Conservation (phyloP, 2,113 vertebrate genomes). For the Miniopterus natalensis region DNA sequence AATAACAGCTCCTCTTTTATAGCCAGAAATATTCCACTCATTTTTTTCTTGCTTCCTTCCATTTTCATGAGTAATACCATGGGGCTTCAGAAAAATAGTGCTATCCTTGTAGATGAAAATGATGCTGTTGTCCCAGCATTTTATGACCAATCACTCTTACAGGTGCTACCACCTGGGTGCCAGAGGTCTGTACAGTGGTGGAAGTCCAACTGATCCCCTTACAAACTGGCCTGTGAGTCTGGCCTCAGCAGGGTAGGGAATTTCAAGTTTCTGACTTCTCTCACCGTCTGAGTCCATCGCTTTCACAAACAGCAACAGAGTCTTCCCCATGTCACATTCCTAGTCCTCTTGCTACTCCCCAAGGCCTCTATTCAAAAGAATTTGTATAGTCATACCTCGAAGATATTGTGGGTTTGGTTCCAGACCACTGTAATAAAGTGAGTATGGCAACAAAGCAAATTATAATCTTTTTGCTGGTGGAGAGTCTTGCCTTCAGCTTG, state of each 20-base stretch:
- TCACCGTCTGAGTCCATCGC: background rate
- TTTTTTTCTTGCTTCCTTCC: conserved; percentile 55
- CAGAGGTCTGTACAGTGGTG: background rate
- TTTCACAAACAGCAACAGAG: background rate
- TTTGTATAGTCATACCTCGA: background rate
- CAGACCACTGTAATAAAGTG: background rate
- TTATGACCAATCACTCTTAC: background rate
- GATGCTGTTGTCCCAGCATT: background rate
- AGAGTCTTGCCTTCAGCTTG: background rate
- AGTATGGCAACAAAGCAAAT: background rate
- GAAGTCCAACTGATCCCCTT: conserved; percentile 15
- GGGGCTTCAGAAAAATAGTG: conserved; percentile 20
- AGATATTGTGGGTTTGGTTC: background rate
- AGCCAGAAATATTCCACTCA: conserved; percentile 30
- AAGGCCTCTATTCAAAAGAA: background rate
- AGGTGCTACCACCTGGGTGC: background rate
- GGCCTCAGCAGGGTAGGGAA: background rate
- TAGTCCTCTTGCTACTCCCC: background rate
- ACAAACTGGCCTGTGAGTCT: conserved; percentile 22
- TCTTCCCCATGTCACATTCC: background rate
- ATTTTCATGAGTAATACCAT: conserved; percentile 52
- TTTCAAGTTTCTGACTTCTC: conserved; percentile 1
- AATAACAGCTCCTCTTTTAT: conserved; percentile 42
- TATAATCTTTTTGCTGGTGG: background rate
- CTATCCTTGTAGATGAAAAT: background rate